Base-by-base conservation (phyloP, 2,888 invertebrate species). In the Subacronicta megacephala region DNA sequence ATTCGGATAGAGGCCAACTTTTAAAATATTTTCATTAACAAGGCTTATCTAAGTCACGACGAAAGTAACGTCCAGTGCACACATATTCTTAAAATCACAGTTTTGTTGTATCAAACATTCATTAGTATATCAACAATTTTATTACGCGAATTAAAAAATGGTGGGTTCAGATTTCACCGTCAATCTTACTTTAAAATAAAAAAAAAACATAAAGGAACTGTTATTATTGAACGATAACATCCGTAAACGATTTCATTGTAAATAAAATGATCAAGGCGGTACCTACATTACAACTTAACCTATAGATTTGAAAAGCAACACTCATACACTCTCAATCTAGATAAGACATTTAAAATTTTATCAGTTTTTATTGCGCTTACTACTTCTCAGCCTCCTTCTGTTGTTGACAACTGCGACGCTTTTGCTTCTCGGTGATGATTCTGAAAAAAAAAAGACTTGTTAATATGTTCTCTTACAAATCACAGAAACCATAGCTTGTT, bases 371-470 rank as follows among this genome's bases (percentile, higher is more conserved):
- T 82, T 83, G 45, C 90, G 88, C 58, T 82, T 87, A 69, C 89
- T 88, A 72, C 93, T 93, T 41, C 93, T 82, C 37, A 93, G 67
- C 17, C 83, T 64, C 58, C 88, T 80, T 55, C 90, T 83, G 63
- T 89, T 90, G 20, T 64, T 81, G 26, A 83, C 78, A 3, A 85
- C 78, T 38, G 73, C 41, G 2, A 68, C 46, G 1, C 74, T 62
- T 26, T 68, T 74, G 53, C 63, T 78, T 54, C 75, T 81, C 31
- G 80, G 50, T 23, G 85, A 69, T 29, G 84, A 63, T 81, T 83
- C 91, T 92, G 84, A 49, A 86, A 86, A 36, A 26, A 55, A 67
- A 62, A 63, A 26, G 9, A 2, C 26, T 26, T 6, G 9, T 10
- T 26, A 26, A 26, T 3, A 26, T 9, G 9, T 4, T 7, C 2